Evolutionary conservation across 2,113 vertebrate genomes (phyloP), one percentile per base, ranked within the genome.

Genomic region (Felis catus): DNA sequence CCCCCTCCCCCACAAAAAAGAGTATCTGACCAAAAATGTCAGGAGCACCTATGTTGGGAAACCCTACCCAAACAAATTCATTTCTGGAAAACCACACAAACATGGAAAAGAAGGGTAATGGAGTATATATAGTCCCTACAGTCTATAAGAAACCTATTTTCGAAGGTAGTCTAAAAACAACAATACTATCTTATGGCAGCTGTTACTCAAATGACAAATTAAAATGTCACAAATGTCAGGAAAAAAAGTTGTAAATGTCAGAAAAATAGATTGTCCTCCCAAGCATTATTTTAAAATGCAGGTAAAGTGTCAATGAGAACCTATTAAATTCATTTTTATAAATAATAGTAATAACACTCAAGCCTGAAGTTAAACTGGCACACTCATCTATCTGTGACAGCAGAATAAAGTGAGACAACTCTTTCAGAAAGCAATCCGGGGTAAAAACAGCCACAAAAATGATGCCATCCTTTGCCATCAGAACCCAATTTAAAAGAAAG

Each of bases 311-410:
- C 79, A 81, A 0, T 71, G 66, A 81, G 53, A 92, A 80, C 31
- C n/a, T 41, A 79, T 80, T 86, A 39, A 41, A 73, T 63, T 84
- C 16, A 89, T 73, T 95, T 95, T 95, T 79, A 31, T n/a, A 96
- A 97, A 33, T 55, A 71, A 74, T 1, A 61, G 12, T 70, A 92
- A 19, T 61, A 95, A 97, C n/a, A 92, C 2, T 79, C 27, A 82
- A 74, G 31, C n/a, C 31, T 76, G 27, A 95, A 70, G 55, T 66
- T 94, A 51, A 89, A 89, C 73, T 63, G 74, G 23, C 36, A 82
- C 4, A 41, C 48, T 76, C 4, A 33, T 33, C 11, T 48, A 53
- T 51, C 82, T 81, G 4, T 76, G 21, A 96, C 16, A 78, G 19
- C 51, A 82, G 6, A 82, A 86, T 19, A 45, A 41, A 74, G n/a